Base-by-base conservation (phyloP, 2,797 vertebrate genomes). In the Triplophysa bombifrons region DNA sequence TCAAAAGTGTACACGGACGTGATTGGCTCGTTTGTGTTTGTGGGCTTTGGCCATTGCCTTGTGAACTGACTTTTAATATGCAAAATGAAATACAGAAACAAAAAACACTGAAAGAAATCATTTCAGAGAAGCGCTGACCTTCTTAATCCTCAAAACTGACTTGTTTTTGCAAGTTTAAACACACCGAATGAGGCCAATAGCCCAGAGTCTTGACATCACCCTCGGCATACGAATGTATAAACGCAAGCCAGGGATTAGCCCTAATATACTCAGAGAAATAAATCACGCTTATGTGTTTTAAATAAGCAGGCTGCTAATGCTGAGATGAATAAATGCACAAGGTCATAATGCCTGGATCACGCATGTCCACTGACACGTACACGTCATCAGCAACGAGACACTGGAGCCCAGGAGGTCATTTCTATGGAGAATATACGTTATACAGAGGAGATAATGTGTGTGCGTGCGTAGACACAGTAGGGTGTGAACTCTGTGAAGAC, bases 251-350 rank as follows among this genome's bases (percentile, higher is more conserved):
- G 78, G 81, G 88, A 91, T 85, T 82, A 90, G 74, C 74, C 82
- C 44, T 86, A 85, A 85, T 85, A 77, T 78, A 75, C 55, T 80
- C 76, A 61, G 60, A 80, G 81, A 13, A 88, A 86, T 89, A 85
- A 90, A 77, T 87, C 83, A 87, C 64, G 85, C 48, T 46, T 60
- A 73, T 74, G 55, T 76, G 55, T 76, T 77, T 85, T 50, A 80
- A 80, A 79, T 66, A 79, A 83, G 86, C 68, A 84, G 73, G 53
- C 70, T 76, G 80, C 74, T 85, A 85, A 89, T 84, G 81, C 82
- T 61, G 86, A 84, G 87, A 89, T 91, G 87, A 90, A 90, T 89
- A 90, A 85, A 89, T 87, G 72, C 82, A 81, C 76, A 82, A 51
- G 80, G 85, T 88, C 80, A 75, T 72, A 72, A 68, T 74, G 61